These are phyloP conservation scores for Ptychobarbus kaznakovi DNA, from an alignment of 2,797 vertebrate species.

Conservation along the genomic window DNA sequence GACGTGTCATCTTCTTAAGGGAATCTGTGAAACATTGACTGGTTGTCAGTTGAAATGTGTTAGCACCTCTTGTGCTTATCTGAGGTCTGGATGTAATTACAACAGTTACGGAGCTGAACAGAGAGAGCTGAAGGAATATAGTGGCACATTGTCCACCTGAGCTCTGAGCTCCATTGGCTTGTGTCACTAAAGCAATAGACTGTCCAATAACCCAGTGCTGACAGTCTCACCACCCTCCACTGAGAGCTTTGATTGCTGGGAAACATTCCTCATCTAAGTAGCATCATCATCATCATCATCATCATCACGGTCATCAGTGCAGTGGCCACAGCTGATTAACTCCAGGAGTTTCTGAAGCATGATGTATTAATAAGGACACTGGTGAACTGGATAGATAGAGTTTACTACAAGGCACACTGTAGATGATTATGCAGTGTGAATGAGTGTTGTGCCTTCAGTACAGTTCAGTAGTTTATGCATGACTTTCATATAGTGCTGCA, in stretches of 20 bases:
- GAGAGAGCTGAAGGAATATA: slow-evolving; percentile 12
- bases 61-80: slow-evolving; percentile 12
- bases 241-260: slow-evolving; percentile 47
- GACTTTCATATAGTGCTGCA: background rate
- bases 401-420: background rate
- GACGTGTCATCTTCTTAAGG: background rate
- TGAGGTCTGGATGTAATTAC: slow-evolving; percentile 35
- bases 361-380: background rate
- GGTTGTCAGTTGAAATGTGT: background rate
- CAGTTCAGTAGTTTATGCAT: background rate
- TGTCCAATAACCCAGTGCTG: slow-evolving; percentile 55
- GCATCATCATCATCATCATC: slow-evolving; percentile 36
- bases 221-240: slow-evolving; percentile 59
- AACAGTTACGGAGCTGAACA: background rate
- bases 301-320: slow-evolving; percentile 28
- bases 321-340: slow-evolving; percentile 52
- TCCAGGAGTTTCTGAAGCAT: slow-evolving; percentile 45
- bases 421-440: background rate
- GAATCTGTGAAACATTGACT: background rate
- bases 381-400: background rate
- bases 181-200: slow-evolving; percentile 44
- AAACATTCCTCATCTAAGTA: slow-evolving; percentile 56
- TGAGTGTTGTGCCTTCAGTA: background rate
- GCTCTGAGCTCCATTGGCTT: slow-evolving; percentile 20
- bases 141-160: slow-evolving; percentile 38